Evolutionary conservation across 1,140 invertebrate species (phyloP).

Genomic region (Leptoteleia sp.): DNA sequence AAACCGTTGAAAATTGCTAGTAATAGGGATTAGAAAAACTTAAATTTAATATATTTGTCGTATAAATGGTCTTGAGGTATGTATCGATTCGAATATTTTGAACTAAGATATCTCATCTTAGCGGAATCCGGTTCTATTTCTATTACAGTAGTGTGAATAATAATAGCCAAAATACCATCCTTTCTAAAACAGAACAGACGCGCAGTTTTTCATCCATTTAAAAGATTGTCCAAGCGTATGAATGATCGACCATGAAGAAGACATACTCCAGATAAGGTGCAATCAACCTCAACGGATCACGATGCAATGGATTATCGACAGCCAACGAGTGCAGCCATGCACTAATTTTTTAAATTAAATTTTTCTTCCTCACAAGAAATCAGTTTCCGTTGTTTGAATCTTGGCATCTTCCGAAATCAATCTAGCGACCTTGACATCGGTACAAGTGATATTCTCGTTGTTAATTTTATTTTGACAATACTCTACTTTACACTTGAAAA

Average conservation of each 20-base stretch:
- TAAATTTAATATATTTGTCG: too few species aligned
- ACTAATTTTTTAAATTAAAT: constrained; percentile 71
- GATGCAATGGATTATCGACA: constrained; percentile 64
- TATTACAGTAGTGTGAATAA: constrained; percentile 3
- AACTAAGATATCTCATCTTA: not conserved
- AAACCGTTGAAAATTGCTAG: too few species aligned
- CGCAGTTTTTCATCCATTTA: constrained; percentile 22
- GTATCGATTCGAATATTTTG: not conserved
- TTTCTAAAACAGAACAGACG: constrained; percentile 14
- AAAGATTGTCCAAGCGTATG: constrained; percentile 43
- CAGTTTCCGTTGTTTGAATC: constrained; percentile 19
- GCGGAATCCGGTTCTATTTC: not conserved
- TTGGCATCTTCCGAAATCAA: constrained; percentile 51
- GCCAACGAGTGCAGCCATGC: constrained; percentile 30
- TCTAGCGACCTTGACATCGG: constrained; percentile 54
- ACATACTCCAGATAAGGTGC: constrained; percentile 51
- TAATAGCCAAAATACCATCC: not conserved
- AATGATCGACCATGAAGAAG: constrained; percentile 56
- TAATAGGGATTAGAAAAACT: too few species aligned
- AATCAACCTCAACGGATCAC: constrained; percentile 58
- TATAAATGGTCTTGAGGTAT: not conserved
- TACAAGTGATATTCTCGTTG: constrained; percentile 4
- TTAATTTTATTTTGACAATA: not conserved
- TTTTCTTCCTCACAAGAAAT: constrained; percentile 45
- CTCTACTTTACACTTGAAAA: not conserved